Percentiles rank a stretch among this genome's conserved stretches.
phyloP scores from a whole-genome alignment of 1,140 invertebrate genomes.

The Pygmarrhopalites habei region DNA sequence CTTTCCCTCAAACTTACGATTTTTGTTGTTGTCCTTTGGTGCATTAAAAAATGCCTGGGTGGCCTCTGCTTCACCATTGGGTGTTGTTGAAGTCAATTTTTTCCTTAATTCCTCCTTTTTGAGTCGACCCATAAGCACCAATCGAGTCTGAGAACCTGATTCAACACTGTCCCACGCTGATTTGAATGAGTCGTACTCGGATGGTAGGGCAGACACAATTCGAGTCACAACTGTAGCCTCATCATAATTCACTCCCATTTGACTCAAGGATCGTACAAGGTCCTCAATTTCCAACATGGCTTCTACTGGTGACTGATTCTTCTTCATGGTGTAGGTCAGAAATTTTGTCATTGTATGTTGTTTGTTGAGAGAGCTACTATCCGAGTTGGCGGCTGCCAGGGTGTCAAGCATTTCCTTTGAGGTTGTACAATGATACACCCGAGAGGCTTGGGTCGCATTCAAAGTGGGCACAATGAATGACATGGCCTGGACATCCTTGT shows the following conservation, averaged over 20 bases:
- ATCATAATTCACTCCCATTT: neutral
- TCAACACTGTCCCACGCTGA: conserved; percentile 5
- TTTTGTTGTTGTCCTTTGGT: too few relatives aligned
- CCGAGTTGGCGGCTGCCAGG: neutral
- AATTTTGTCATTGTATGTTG: conserved; percentile 14
- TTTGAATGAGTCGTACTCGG: neutral
- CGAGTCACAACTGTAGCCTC: neutral
- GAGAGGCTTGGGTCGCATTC: neutral
- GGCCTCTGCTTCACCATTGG: too few relatives aligned
- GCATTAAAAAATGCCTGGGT: too few relatives aligned
- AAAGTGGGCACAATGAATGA: neutral
- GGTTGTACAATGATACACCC: neutral
- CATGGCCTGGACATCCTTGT: neutral
- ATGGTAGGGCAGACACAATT: neutral
- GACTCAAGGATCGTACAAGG: neutral
- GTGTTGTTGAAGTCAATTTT: too few relatives aligned
- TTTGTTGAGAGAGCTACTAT: neutral
- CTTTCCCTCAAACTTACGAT: too few relatives aligned
- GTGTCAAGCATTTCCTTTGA: conserved; percentile 1
- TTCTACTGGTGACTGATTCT: neutral
- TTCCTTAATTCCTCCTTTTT: too few relatives aligned
- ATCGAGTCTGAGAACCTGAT: neutral
- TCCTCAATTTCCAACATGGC: neutral
- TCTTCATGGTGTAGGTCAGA: neutral
- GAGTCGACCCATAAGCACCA: too few relatives aligned